Conservation (phyloP, 2,888 invertebrate species). For the Pheosia tremula region DNA sequence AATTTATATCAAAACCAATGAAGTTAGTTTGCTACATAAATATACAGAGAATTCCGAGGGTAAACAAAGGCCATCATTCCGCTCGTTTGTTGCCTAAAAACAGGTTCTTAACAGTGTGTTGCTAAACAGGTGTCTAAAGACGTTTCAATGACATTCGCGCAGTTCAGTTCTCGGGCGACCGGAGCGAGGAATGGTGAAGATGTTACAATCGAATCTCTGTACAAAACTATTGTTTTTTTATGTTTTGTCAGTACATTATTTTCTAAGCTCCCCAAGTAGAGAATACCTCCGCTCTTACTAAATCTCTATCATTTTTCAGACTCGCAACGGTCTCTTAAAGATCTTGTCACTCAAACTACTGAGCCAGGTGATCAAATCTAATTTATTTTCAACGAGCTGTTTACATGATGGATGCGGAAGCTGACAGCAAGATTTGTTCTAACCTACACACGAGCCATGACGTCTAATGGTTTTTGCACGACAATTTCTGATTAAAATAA, state of each 20-base stretch:
- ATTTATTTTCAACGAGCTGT: slow-evolving; percentile 1
- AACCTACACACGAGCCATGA: too few species aligned
- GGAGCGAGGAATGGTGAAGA: too few species aligned
- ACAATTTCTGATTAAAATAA: too few species aligned
- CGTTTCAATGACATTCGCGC: slow-evolving; percentile 1
- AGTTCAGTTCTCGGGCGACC: background rate
- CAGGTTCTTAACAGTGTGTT: background rate
- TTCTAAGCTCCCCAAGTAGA: too few species aligned
- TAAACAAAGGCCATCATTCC: background rate
- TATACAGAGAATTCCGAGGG: background rate
- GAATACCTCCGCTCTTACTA: too few species aligned
- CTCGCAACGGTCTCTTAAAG: too few species aligned
- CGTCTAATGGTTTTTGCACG: too few species aligned
- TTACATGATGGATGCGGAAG: background rate
- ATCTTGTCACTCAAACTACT: background rate
- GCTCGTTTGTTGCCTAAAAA: slow-evolving; percentile 1
- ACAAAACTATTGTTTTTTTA: too few species aligned
- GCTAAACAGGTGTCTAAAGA: background rate
- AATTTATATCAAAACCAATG: too few species aligned
- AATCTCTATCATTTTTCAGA: too few species aligned
- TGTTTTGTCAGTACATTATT: too few species aligned
- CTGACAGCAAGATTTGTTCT: background rate
- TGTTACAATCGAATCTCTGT: too few species aligned
- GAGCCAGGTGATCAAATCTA: background rate
- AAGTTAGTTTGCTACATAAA: background rate